Base-by-base conservation (phyloP, 2,888 invertebrate species). In the Encarsia formosa region DNA sequence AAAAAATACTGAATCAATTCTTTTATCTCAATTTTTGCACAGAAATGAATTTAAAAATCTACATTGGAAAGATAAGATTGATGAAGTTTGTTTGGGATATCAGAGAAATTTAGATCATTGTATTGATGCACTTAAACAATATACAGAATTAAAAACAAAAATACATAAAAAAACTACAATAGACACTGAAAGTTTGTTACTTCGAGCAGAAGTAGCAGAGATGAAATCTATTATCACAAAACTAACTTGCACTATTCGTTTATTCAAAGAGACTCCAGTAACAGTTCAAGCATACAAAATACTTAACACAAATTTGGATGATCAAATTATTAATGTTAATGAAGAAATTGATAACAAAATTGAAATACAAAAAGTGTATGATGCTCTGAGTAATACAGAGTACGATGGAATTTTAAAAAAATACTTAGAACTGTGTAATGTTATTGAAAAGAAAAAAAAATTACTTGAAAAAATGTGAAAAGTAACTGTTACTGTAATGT, bases 211-310 rank as follows among this genome's bases (percentile, higher is more conserved):
- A 60, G 66, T 75, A 54, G 67, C 66, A 41, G 63, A 73, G 53
- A 47, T 68, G 2, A 69, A 72, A 62, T 67, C 68, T 16, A 69
- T 70, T 44, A 66, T 76, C 42, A 69, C 70, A 49, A 63, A 65
- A 44, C 58, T 76, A 35, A 67, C 69, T 43, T 69, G 71, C 23
- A 63, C 69, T 29, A 60, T 71, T n/a, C 72, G 70, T 55, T 72
- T 77, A 68, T 77, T 75, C 50, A 72, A 65, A 23, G 77, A 78
- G 63, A 73, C 73, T 4, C 68, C 70, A 19, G 58, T 61, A 38
- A 75, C 77, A 2, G 44, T 74, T 16, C 64, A 70, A 45, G 77
- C 78, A 15, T 77, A 76, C 52, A 65, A 61, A 54, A 69, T 67
- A 51, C 54, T 78, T 29, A 65, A 71, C 39, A 60, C 61, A n/a